Base-by-base conservation (phyloP, 53 echinoderm and acorn worm genomes). In the Mesocentrotus franciscanus region DNA sequence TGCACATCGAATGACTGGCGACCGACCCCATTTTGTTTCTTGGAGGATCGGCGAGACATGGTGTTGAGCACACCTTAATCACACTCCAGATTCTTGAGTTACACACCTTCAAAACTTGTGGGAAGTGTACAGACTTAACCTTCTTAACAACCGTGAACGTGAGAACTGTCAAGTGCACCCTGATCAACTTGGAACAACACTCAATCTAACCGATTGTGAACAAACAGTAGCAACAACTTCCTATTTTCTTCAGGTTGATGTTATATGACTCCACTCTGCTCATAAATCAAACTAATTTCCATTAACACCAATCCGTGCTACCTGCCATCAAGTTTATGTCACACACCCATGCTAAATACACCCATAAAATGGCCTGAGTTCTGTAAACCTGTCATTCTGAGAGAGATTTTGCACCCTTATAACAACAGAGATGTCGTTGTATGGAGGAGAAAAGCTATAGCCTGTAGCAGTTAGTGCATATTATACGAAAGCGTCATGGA, bases 301-400 rank as follows among this genome's bases (percentile, higher is more conserved):
- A 85, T 10, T 24, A 49, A 16, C 22, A 85, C 57, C 58, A 58
- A 56, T 58, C 87, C 1, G 12, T 27, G 56, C 0, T 56, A 11
- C 11, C 27, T 13, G 58, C 32, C 87, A 87, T 56, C 26, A 87
- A 42, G 84, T 49, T 84, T 84, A 55, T 2, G 59, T 87, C 27
- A 87, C 87, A 87, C 57, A 87, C 87, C 87, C 87, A 87, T 87
- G 87, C 87, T 87, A 87, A 58, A 9, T 87, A 87, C 58, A 29
- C n/a, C 58, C 2, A 11, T 6, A 87, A 87, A 26, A 26, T 4
- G 58, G 87, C 42, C 59, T 8, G 11, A 12, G 87, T 59, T 87
- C 15, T 8, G 58, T 58, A 87, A 87, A 14, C 87, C 56, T 27
- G 57, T 16, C 87, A 87, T 87, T 58, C 87, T 10, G 55, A 12